Evolutionary conservation across 2,888 invertebrate genomes (phyloP), one percentile per base, ranked within the genome.

Genomic region (Drosophila rubida): DNA sequence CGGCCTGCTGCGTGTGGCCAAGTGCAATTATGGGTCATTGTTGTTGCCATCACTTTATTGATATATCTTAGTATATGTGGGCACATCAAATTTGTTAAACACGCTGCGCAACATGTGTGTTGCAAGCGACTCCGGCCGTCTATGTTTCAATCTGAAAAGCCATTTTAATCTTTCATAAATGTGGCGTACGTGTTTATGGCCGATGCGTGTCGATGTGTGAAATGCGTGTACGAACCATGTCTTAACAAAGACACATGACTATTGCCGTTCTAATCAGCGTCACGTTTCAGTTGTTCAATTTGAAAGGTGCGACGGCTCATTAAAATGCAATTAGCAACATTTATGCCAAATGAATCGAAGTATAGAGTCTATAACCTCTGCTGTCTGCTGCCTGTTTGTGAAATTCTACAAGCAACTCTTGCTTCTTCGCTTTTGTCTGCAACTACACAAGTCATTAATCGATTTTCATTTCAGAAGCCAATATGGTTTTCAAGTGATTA

Each of bases 121-220:
- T 42, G 51, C 64, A 70, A 71, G 2, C 19, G 19, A 19, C 19
- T 19, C 19, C 2, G 19, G 19, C 2, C 71, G 54, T 42, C 54
- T 49, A 57, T 72, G 50, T 59, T 69, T 76, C 51, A 66, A 64
- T 77, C 61, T 39, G 42, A 35, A 67, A 61, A 64, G 53, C 64
- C 48, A 37, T 53, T 82, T 62, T 70, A 75, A 80, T 80, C 72
- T 80, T 65, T 63, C 67, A 67, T 68, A 68, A 80, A 75, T 75
- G 75, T 45, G 45, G 39, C 58, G 66, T 69, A 80, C 81, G 76
- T 80, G 80, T 60, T 70, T 76, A 78, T 65, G 63, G 64, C 16
- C 14, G 23, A 4, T 42, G 44, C 53, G 59, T 63, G 58, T 54
- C 23, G n/a, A 35, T 41, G 39, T 49, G 23, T 9, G 39, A 27